Evolutionary conservation across 2,888 invertebrate genomes (phyloP), one percentile per base, ranked within the genome.

Genomic region (Patella caerulea): DNA sequence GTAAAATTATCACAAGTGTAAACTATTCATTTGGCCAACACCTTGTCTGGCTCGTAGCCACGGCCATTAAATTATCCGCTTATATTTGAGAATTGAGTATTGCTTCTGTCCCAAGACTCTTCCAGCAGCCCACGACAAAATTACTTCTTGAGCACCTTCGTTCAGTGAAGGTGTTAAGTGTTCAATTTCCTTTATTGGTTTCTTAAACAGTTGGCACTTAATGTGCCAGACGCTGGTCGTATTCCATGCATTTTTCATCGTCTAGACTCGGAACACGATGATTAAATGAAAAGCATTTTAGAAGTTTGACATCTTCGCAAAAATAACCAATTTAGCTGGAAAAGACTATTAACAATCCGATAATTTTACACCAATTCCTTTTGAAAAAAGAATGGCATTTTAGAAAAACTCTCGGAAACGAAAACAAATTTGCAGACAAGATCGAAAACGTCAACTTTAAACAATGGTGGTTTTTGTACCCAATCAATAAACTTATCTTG

Each of bases 1-100:
- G 76, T 76, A 59, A 59, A 76, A 76, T 76, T 76, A 72, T 54
- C 55, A 24, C 52, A 76, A 72, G 76, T 76, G 76, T 70, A 76
- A 76, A 72, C 76, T 55, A 76, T 76, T 76, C 76, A 76, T 76
- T 76, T 71, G 54, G 56, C 34, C 19, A 45, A 56, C 76, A 76
- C 71, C 19, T 71, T 55, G 34, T 54, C 76, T 55, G 59, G 56
- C 71, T 52, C 45, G 55, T 34, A 72, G 45, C 34, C 54, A 56
- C 34, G 45, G 56, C 29, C 76, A 76, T 76, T 76, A 70, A 76
- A 72, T 76, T 76, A 72, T 72, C 71, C 59, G 24, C 59, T 54
- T 56, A 76, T 56, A 59, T 29, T 29, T 45, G 15, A 54, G 54
- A 11, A 54, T 73, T 45, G 54, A 73, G 54, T 73, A 53, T 73